phyloP scores from a whole-genome alignment of 1,140 invertebrate genomes.

The Phenacoccus solenopsis region DNA sequence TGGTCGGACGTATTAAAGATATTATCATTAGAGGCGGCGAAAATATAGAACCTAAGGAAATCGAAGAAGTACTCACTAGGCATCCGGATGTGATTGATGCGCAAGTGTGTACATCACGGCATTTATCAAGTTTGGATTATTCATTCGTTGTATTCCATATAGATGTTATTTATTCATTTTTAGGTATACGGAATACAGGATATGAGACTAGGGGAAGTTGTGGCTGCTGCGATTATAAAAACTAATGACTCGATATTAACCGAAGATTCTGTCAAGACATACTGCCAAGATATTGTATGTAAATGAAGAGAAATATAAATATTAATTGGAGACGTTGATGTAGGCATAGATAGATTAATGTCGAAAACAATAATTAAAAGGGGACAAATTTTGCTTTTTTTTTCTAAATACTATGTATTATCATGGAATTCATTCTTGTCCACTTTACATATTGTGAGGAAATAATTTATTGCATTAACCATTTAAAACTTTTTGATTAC shows the following conservation, averaged over 20 bases:
- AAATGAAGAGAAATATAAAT: no score
- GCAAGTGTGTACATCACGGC: constrained; percentile 46
- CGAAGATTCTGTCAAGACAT: constrained; percentile 47
- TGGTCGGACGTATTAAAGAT: constrained; percentile 77
- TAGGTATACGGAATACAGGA: constrained; percentile 64
- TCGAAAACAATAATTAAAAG: no score
- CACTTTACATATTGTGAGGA: no score
- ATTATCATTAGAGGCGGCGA: constrained; percentile 86
- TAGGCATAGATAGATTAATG: no score
- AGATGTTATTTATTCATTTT: no score
- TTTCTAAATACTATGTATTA: background rate
- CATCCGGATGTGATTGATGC: constrained; percentile 64
- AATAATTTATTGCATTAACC: no score
- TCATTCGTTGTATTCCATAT: no score
- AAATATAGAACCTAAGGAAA: constrained; percentile 78
- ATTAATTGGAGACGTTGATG: no score
- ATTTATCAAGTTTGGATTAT: background rate
- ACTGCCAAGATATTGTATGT: constrained; percentile 54
- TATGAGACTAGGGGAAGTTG: constrained; percentile 68
- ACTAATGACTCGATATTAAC: constrained; percentile 37
- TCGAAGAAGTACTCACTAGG: constrained; percentile 65
- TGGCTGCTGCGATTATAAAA: constrained; percentile 63
- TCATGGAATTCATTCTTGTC: background rate
- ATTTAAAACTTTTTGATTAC: no score
- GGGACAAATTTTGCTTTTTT: no score